Percentiles rank a stretch among this genome's conserved stretches.
Evolutionary conservation across 2,888 invertebrate genomes (phyloP).

Genomic region (Megastigmus dorsalis): DNA sequence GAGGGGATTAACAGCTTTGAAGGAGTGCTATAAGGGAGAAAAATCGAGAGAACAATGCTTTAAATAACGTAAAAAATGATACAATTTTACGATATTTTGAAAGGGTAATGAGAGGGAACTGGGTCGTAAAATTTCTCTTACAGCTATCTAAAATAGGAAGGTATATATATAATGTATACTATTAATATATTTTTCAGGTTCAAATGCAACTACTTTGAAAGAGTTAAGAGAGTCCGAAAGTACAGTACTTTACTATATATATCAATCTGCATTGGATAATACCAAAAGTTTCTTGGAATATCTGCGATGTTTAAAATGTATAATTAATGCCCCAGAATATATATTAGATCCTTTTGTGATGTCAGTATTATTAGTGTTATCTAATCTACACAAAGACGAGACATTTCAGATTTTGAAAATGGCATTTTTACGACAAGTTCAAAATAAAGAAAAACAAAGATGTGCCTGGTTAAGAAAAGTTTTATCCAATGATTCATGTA

Average conservation of each 20-base stretch:
- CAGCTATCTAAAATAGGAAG: too few relatives aligned
- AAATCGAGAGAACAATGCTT: too few relatives aligned
- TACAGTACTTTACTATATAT: constrained; percentile 79
- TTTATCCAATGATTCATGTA: constrained; percentile 68
- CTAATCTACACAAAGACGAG: constrained; percentile 76
- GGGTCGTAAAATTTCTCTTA: too few relatives aligned
- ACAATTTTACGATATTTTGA: too few relatives aligned
- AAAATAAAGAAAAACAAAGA: constrained; percentile 74
- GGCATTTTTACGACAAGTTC: constrained; percentile 70
- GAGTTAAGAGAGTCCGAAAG: constrained; percentile 79
- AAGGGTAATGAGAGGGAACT: too few relatives aligned
- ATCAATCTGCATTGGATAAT: constrained; percentile 73
- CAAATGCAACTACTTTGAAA: constrained; percentile 63
- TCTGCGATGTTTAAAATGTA: constrained; percentile 74
- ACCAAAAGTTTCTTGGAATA: constrained; percentile 75
- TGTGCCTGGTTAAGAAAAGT: constrained; percentile 78
- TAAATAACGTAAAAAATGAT: too few relatives aligned
- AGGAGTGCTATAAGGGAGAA: too few relatives aligned
- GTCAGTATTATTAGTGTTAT: constrained; percentile 77
- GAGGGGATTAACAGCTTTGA: too few relatives aligned
- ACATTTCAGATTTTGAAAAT: constrained; percentile 71
- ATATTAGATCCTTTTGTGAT: constrained; percentile 80
- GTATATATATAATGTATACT: neutral
- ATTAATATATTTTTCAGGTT: constrained; percentile 20
- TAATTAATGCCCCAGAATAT: constrained; percentile 77